These are phyloP conservation scores for Macrotus californicus DNA, from an alignment of 2,113 vertebrate genomes.

Conservation along the genomic window DNA sequence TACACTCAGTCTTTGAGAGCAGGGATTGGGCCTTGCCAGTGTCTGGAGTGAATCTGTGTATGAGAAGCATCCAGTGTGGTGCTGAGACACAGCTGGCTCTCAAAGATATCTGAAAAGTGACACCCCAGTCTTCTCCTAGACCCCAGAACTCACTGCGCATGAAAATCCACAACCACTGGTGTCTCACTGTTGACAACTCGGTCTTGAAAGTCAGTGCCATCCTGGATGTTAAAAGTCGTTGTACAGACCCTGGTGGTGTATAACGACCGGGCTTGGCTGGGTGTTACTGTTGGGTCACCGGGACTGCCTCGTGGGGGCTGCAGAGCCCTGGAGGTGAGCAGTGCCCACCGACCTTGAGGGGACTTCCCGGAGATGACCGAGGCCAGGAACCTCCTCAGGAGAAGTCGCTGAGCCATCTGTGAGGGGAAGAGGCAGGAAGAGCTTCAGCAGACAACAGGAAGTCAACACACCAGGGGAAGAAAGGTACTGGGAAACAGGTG, in stretches of 20 bases:
- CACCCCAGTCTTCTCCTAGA: fast-evolving
- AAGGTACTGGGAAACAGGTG: neutral
- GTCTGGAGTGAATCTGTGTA: neutral
- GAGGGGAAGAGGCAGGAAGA: neutral
- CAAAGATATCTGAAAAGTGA: neutral
- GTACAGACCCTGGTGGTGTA: constrained; percentile 60
- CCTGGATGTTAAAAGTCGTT: constrained; percentile 92
- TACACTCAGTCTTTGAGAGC: neutral
- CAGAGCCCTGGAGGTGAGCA: constrained; percentile 18
- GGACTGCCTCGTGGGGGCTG: neutral
- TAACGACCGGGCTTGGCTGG: constrained; percentile 46
- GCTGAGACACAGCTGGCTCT: neutral
- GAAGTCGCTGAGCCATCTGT: constrained; percentile 93
- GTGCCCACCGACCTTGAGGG: constrained; percentile 6
- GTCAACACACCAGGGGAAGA: neutral
- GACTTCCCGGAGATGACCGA: constrained; percentile 40
- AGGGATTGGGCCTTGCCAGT: neutral
- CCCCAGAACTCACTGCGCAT: constrained; percentile 89
- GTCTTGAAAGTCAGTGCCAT: constrained; percentile 92
- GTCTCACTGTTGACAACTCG: constrained; percentile 92
- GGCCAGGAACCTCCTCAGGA: constrained; percentile 79
- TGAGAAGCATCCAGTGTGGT: neutral
- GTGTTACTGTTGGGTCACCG: neutral
- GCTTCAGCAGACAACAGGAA: neutral
- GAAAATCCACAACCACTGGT: constrained; percentile 94